These are phyloP conservation scores for Oscheius sp. DNA, from an alignment of 2,888 invertebrate species.

Conservation along the genomic window DNA sequence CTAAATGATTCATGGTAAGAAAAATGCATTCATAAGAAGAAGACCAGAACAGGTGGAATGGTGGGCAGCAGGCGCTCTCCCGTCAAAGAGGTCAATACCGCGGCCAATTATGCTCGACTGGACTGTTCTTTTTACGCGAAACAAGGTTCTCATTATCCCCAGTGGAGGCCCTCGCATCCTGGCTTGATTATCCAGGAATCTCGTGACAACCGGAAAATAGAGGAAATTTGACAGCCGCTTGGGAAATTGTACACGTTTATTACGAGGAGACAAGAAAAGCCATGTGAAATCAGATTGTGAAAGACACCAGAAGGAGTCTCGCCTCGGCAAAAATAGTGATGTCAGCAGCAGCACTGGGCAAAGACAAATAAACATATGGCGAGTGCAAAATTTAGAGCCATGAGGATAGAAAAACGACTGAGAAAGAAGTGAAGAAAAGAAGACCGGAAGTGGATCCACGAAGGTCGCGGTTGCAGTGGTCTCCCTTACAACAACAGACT, in stretches of 20 bases:
- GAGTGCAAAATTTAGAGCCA: neutral
- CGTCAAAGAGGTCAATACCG: conserved; percentile 12
- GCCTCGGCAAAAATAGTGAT: neutral
- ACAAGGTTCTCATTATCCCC: no score
- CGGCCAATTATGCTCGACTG: conserved; percentile 13
- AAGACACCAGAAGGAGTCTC: no score
- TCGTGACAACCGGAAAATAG: no score
- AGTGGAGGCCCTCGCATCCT: no score
- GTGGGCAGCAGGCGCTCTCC: neutral
- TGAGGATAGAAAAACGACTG: neutral
- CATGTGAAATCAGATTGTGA: no score
- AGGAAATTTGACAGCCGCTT: neutral
- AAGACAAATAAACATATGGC: neutral
- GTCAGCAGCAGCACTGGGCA: neutral
- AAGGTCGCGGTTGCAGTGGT: neutral
- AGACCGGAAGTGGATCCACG: neutral
- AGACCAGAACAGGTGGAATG: neutral
- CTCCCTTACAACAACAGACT: conserved; percentile 15
- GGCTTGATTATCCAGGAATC: no score
- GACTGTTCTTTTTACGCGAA: no score
- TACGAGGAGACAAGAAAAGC: no score
- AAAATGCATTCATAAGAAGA: no score
- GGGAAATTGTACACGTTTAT: neutral
- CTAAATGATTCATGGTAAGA: no score
- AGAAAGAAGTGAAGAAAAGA: neutral